Evolutionary conservation across 92 coral and sea anemone genomes (phyloP), one percentile per base, ranked within the genome.

Genomic region (Nematostella vectensis): DNA sequence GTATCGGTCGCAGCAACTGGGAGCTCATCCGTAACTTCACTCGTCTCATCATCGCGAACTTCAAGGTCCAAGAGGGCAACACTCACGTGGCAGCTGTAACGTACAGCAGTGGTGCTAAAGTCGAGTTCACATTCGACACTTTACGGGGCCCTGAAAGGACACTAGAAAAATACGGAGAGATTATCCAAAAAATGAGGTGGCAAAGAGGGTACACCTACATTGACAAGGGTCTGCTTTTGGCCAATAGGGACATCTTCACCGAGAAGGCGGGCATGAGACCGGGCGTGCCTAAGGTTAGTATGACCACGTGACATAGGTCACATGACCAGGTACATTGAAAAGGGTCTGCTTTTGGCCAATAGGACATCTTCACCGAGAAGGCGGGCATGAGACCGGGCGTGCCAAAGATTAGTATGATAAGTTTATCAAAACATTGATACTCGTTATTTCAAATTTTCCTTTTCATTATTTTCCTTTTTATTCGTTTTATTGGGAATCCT

Each of bases 61-160:
- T 83, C 59, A 66, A 75, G 19, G 73, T 83, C 11, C 31, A 72
- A 13, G 58, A 66, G 19, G 45, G 69, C 24, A 68, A 66, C 4
- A 75, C 81, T 12, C 85, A 63, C 52, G 71, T 77, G 29, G 85
- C 83, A 4, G 47, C 50, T 29, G 73, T 83, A 3, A 62, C 75
- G 8, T 83, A 77, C 70, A 83, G 93, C 42, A 67, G 57, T 20
- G 22, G 48, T 15, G 65, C 93, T 1, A 27, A 44, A 2, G 74
- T 72, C 15, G 85, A 48, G 26, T 67, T 83, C 31, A 53, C 67
- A 16, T 75, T 83, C 48, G 71, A 58, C 47, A 56, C 57, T 19
- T 26, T 47, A 9, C 72, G 59, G 25, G 45, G 59, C 12, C 53
- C 73, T 1, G 63, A 55, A n/a, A 50, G 47, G 28, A 63, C 59